These are phyloP conservation scores for Cheirogaleus medius DNA, from an alignment of 2,113 vertebrate genomes.

Conservation along the genomic window DNA sequence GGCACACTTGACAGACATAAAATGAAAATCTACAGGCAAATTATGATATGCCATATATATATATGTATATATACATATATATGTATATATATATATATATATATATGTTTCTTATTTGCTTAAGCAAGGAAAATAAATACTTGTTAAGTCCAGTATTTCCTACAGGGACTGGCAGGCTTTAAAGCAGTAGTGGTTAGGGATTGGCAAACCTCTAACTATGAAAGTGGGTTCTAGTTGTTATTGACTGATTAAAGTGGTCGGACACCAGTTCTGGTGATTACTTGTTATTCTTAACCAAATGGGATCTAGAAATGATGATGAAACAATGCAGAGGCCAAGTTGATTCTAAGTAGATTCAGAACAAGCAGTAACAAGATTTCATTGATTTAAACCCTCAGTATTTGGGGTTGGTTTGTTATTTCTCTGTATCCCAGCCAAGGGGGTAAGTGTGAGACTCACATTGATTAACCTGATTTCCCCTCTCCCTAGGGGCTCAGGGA, in stretches of 20 bases:
- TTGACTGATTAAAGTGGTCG: neutral
- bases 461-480: no score
- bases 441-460: no score
- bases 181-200: neutral
- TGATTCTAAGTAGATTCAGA: neutral
- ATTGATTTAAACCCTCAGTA: neutral
- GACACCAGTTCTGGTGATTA: no score
- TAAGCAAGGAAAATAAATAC: neutral
- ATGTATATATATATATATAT: no score
- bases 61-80: neutral
- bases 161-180: neutral
- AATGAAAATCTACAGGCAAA: no score
- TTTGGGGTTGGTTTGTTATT: neutral
- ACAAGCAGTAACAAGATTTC: neutral
- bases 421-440: neutral
- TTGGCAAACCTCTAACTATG: neutral
- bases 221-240: neutral
- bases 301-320: neutral
- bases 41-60: no score
- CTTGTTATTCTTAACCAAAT: neutral
- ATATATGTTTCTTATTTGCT: neutral
- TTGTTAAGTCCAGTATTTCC: neutral
- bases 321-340: neutral
- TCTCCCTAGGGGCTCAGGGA: neutral
- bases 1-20: no score